Evolutionary conservation across 2,797 vertebrate genomes (phyloP).

Genomic region (Momotus momota): DNA sequence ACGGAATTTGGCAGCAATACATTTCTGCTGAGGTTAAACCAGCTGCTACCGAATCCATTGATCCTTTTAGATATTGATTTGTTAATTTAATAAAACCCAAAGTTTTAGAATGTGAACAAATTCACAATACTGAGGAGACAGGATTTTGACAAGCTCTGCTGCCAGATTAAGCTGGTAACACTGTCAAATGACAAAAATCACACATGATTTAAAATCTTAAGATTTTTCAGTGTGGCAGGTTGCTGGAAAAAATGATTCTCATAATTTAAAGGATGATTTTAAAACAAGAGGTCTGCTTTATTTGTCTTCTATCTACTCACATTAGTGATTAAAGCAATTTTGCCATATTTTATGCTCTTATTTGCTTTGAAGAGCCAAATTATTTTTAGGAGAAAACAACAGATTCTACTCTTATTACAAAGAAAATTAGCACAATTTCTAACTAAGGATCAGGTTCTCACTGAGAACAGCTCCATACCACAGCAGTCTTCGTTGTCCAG

Average conservation of each 20-base stretch:
- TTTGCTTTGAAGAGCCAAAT: not conserved
- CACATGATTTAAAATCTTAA: not conserved
- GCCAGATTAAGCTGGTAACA: not conserved
- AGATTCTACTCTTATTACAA: not conserved
- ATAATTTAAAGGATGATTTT: not conserved
- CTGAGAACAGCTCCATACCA: not conserved
- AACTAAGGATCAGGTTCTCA: not conserved
- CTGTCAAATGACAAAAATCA: constrained; percentile 15
- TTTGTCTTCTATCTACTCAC: not conserved
- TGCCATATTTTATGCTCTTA: not conserved
- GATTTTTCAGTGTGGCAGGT: not conserved
- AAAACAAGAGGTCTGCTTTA: not conserved
- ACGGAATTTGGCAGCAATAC: constrained; percentile 44
- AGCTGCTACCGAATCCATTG: constrained; percentile 39
- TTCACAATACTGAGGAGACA: constrained; percentile 35
- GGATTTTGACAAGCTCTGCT: constrained; percentile 32
- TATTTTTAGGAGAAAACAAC: not conserved
- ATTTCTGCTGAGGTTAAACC: constrained; percentile 44
- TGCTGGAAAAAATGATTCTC: not conserved
- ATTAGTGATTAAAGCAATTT: not conserved
- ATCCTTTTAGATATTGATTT: constrained; percentile 57
- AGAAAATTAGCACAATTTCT: not conserved
- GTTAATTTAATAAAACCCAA: constrained; percentile 66
- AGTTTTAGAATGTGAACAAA: constrained; percentile 57
- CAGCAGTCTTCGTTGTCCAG: not conserved